These are phyloP conservation scores for Neodontobutis hainanensis DNA, from an alignment of 2,113 vertebrate species.

Conservation along the genomic window DNA sequence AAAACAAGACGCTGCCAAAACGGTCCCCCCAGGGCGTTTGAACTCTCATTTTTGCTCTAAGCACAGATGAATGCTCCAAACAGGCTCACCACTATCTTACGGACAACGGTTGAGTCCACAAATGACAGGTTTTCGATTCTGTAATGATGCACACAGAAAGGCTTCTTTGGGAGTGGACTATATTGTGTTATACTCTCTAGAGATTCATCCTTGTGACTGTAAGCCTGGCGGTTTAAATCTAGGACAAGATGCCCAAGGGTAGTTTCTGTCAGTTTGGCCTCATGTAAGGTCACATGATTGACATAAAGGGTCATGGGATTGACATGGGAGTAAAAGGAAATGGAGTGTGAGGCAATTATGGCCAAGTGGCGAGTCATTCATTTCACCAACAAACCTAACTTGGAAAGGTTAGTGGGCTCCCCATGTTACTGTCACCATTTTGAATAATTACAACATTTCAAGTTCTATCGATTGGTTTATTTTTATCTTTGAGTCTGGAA, in stretches of 20 bases:
- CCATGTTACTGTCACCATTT: too few relatives aligned
- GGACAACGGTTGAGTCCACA: slow-evolving; percentile 33
- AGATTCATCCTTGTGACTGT: not conserved
- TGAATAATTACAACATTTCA: too few relatives aligned
- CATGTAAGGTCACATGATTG: not conserved
- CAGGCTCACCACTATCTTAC: slow-evolving; percentile 16
- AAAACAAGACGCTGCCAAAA: slow-evolving; percentile 45
- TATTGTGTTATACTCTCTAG: slow-evolving; percentile 9
- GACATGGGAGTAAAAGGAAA: slow-evolving; percentile 4
- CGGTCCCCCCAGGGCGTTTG: slow-evolving; percentile 42
- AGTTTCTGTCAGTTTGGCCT: not conserved
- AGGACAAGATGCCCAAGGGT: slow-evolving; percentile 1
- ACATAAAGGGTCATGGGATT: slow-evolving; percentile 2
- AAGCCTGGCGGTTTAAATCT: slow-evolving; percentile 13
- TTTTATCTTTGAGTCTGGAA: not conserved
- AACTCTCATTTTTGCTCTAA: slow-evolving; percentile 34
- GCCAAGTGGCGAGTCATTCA: not conserved
- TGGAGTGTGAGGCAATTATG: slow-evolving; percentile 1
- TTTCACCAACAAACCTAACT: not conserved
- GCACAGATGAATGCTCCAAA: slow-evolving; percentile 18
- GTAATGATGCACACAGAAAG: too few relatives aligned
- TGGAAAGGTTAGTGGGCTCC: not conserved
- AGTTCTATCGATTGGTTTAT: not conserved
- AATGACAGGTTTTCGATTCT: slow-evolving; percentile 34
- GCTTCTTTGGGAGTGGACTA: slow-evolving; percentile 7